A percentile compares a stretch with the other conserved stretches of the same genome.
Evolutionary conservation across 2,113 vertebrate species (phyloP).

Genomic region (Varanus komodoensis): DNA sequence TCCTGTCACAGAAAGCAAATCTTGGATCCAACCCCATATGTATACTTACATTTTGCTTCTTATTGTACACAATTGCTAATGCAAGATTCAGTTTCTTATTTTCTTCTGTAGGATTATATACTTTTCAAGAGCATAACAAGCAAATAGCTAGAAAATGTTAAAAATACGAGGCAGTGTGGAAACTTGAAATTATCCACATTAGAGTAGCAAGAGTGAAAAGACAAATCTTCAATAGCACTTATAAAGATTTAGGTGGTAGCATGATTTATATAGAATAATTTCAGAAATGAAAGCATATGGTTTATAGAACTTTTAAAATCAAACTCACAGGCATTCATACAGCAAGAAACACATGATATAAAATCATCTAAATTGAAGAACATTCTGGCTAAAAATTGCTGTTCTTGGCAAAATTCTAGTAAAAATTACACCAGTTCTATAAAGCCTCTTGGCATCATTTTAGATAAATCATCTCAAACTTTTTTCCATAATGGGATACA

Average conservation of each 20-base stretch:
- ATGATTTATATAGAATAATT: not conserved
- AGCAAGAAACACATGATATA: not conserved
- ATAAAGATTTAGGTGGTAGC: not conserved
- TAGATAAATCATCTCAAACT: conserved; percentile 42
- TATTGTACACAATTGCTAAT: not conserved
- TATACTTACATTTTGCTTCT: not conserved
- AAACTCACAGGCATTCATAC: not conserved
- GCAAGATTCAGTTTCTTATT: not conserved
- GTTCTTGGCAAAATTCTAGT: conserved; percentile 23
- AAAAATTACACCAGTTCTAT: conserved; percentile 29
- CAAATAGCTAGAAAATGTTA: not conserved
- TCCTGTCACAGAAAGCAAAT: no score
- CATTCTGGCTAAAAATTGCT: conserved; percentile 18
- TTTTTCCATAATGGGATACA: conserved; percentile 40
- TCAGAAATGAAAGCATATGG: not conserved
- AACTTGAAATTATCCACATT: conserved; percentile 18
- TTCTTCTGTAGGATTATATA: not conserved
- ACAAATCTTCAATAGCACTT: not conserved
- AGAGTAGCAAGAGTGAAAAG: not conserved
- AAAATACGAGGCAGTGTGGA: not conserved
- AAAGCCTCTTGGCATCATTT: conserved; percentile 41
- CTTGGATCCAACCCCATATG: not conserved
- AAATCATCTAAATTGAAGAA: not conserved
- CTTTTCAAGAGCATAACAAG: not conserved
- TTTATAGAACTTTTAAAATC: not conserved